Percentiles rank a stretch among this genome's conserved stretches.
phyloP scores from a whole-genome alignment of 2,888 invertebrate genomes.

The Physocephala rufipes region DNA sequence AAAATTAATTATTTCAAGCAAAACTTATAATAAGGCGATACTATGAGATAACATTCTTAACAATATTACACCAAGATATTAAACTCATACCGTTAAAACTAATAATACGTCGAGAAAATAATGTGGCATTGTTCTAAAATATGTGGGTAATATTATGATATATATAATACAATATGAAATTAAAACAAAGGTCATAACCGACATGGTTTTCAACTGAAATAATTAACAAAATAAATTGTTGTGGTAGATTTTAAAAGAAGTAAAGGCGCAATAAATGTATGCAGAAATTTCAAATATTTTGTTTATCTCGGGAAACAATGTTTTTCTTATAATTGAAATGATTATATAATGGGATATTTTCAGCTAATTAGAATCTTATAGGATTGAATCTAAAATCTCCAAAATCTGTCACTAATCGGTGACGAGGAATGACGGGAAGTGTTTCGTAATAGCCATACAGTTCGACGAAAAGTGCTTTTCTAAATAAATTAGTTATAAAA shows the following conservation, averaged over 20 bases:
- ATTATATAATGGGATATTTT: no score
- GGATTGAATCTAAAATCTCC: no score
- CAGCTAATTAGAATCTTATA: no score
- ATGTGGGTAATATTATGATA: constrained; percentile 37
- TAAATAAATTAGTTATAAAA: no score
- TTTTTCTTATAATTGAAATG: no score
- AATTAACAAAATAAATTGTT: constrained; percentile 55
- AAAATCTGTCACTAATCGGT: no score
- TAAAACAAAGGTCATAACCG: constrained; percentile 38
- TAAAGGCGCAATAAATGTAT: constrained; percentile 65
- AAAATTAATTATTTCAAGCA: constrained; percentile 19
- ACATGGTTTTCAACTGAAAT: no score
- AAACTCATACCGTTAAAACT: constrained; percentile 41
- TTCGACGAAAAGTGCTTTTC: no score
- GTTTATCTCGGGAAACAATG: constrained; percentile 5
- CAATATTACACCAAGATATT: constrained; percentile 44
- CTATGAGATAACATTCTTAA: constrained; percentile 20
- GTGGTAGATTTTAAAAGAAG: constrained; percentile 61
- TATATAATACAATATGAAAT: constrained; percentile 39
- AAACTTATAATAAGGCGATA: constrained; percentile 10
- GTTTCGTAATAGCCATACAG: no score
- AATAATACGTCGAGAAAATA: constrained; percentile 32
- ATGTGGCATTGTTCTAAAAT: constrained; percentile 35
- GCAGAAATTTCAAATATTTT: constrained; percentile 51
- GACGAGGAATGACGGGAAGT: no score